These are phyloP conservation scores for Thera britannica DNA, from an alignment of 2,888 invertebrate species.

Conservation along the genomic window DNA sequence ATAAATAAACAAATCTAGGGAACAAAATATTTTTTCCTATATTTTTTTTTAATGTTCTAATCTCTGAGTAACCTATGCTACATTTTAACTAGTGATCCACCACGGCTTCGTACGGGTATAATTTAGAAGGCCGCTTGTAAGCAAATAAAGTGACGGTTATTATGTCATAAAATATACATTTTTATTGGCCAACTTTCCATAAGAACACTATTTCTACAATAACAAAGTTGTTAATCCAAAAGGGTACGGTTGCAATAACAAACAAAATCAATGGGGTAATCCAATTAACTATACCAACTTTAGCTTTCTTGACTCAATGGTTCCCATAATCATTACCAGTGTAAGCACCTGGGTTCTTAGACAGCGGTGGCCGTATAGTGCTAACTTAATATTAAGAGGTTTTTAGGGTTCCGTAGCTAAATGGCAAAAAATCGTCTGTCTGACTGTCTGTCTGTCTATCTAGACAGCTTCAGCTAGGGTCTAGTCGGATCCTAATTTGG, in stretches of 20 bases:
- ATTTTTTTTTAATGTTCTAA: too few species aligned
- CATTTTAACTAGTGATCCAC: too few species aligned
- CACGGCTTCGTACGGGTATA: neutral
- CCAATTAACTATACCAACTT: constrained; percentile 70
- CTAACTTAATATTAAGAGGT: too few species aligned
- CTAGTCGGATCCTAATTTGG: too few species aligned
- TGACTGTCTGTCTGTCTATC: too few species aligned
- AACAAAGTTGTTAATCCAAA: constrained; percentile 36
- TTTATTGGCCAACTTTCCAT: neutral
- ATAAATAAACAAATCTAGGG: too few species aligned
- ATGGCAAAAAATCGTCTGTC: too few species aligned
- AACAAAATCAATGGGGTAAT: constrained; percentile 66
- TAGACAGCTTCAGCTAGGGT: too few species aligned
- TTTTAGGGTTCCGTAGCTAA: too few species aligned
- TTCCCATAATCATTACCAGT: constrained; percentile 68
- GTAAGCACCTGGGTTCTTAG: constrained; percentile 24
- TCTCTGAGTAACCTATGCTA: too few species aligned
- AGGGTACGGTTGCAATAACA: constrained; percentile 52
- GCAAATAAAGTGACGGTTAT: too few species aligned
- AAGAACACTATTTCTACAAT: constrained; percentile 26
- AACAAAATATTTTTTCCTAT: too few species aligned
- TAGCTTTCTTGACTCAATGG: constrained; percentile 67
- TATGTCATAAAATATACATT: neutral
- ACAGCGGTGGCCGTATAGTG: neutral
- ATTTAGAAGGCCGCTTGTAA: neutral